Conservation (phyloP, 2,888 invertebrate species). For the Anagyrus pseudococci region DNA sequence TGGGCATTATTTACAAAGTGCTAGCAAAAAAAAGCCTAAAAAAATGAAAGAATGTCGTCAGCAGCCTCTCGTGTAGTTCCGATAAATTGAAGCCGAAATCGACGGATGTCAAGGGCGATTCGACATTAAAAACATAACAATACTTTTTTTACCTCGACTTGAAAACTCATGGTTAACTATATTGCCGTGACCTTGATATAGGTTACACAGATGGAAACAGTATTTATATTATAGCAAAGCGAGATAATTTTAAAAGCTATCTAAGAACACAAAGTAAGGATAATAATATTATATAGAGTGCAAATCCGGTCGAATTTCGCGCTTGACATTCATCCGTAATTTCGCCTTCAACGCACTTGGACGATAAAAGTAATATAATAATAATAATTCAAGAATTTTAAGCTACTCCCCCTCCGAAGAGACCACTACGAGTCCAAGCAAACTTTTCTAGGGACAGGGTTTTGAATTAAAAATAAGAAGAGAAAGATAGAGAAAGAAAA, state of each 20-base stretch:
- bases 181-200: slow-evolving; percentile 32
- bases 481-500: not conserved
- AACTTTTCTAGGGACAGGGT: slow-evolving; percentile 51
- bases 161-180: slow-evolving; percentile 37
- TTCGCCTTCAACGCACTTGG: slow-evolving; percentile 52
- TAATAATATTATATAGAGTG: no score
- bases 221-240: slow-evolving; percentile 10
- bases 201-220: slow-evolving; percentile 11
- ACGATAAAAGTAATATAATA: no score
- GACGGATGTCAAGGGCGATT: slow-evolving; percentile 44
- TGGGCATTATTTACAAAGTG: slow-evolving; percentile 61
- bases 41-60: slow-evolving; percentile 49
- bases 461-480: slow-evolving; percentile 41
- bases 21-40: slow-evolving; percentile 55
- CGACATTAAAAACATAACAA: slow-evolving; percentile 26
- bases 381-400: slow-evolving; percentile 47
- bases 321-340: slow-evolving; percentile 44
- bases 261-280: slow-evolving; percentile 32
- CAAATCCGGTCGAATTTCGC: slow-evolving; percentile 36
- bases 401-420: slow-evolving; percentile 53
- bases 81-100: slow-evolving; percentile 45
- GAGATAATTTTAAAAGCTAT: slow-evolving; percentile 32
- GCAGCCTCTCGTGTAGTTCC: slow-evolving; percentile 47
- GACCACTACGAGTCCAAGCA: slow-evolving; percentile 52
- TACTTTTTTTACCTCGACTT: slow-evolving; percentile 43